Evolutionary conservation across 2,797 vertebrate species (phyloP).

Genomic region (Sebastes oblongus): DNA sequence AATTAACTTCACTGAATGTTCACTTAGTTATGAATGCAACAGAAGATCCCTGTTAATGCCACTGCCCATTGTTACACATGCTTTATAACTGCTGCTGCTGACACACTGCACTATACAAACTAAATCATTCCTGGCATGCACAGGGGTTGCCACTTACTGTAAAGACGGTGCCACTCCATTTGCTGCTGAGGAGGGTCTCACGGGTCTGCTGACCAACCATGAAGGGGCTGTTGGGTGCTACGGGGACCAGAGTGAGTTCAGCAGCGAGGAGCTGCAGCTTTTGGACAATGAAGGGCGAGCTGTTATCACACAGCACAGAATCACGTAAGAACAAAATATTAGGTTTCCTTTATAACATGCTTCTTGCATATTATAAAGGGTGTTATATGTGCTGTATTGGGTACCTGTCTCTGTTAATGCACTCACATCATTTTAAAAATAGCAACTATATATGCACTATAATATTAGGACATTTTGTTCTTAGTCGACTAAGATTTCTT

Average conservation of each 20-base stretch:
- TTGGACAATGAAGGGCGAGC: conserved; percentile 90
- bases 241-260: conserved; percentile 82
- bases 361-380: too few species aligned
- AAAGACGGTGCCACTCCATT: conserved; percentile 83
- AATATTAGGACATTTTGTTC: not conserved
- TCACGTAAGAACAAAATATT: conserved; percentile 73
- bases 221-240: conserved; percentile 83
- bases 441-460: not conserved
- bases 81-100: not conserved
- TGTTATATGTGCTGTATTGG: not conserved
- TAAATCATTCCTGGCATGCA: not conserved
- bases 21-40: not conserved
- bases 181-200: conserved; percentile 90
- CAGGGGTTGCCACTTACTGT: conserved; percentile 92
- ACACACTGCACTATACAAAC: not conserved
- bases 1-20: not conserved
- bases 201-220: conserved; percentile 83
- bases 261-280: conserved; percentile 84
- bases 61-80: not conserved
- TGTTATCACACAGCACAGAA: conserved; percentile 87
- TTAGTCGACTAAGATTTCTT: too few species aligned
- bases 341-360: not conserved
- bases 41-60: not conserved
- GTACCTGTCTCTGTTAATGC: not conserved
- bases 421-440: not conserved